phyloP scores from a whole-genome alignment of 2,113 vertebrate species.

The Cyprinodon brontotheroides region DNA sequence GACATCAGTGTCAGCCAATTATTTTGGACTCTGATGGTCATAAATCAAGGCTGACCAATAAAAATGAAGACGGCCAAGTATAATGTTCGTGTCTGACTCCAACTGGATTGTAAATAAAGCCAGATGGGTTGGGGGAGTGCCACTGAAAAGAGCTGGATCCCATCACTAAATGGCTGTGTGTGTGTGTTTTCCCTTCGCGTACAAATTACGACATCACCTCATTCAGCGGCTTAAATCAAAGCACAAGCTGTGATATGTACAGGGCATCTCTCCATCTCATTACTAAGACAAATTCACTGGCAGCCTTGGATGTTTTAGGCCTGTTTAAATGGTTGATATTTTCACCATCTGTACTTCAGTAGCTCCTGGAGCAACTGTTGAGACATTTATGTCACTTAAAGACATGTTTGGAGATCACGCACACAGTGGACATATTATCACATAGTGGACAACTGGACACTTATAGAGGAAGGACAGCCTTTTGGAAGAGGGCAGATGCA shows the following conservation, averaged over 20 bases:
- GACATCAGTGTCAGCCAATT: conserved; percentile 97
- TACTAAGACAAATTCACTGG: conserved; percentile 73
- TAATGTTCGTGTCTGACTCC: conserved; percentile 96
- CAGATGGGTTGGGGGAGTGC: conserved; percentile 97
- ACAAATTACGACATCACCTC: conserved; percentile 95
- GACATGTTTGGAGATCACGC: conserved; percentile 57
- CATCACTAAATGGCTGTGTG: conserved; percentile 92
- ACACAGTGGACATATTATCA: conserved; percentile 49
- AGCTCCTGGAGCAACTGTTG: conserved; percentile 43
- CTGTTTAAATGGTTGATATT: conserved; percentile 50
- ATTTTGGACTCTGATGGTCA: conserved; percentile 99
- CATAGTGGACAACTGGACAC: conserved; percentile 54
- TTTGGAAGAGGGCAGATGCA: conserved; percentile 33
- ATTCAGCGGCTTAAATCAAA: conserved; percentile 94
- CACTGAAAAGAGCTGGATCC: conserved; percentile 88
- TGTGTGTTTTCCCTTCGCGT: conserved; percentile 83
- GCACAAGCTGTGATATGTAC: conserved; percentile 76
- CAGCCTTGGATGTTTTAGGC: conserved; percentile 57
- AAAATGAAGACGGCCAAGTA: conserved; percentile 98
- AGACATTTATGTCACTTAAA: conserved; percentile 49
- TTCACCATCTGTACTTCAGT: conserved; percentile 52
- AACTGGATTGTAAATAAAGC: conserved; percentile 96
- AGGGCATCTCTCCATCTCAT: conserved; percentile 74
- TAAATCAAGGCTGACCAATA: conserved; percentile 99
- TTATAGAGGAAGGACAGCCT: conserved; percentile 47